A percentile compares a stretch with the other conserved stretches of the same genome.
phyloP scores from a whole-genome alignment of 2,888 invertebrate genomes.

The Myopa tessellatipennis region DNA sequence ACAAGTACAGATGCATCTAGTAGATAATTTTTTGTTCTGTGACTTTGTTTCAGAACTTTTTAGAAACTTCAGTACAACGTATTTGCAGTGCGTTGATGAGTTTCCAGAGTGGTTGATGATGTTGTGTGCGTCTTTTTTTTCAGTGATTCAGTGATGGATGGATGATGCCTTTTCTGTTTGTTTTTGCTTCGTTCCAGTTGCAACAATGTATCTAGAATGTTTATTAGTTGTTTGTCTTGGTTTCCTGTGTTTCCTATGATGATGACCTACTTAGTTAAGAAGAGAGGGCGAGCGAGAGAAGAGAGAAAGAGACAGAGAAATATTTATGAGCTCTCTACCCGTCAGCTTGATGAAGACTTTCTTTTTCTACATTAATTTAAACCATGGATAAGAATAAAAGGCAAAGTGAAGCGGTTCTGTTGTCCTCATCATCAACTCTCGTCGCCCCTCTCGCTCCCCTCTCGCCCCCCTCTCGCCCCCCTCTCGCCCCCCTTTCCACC shows the following conservation, averaged over 20 bases:
- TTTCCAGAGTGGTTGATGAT: slow-evolving; percentile 4
- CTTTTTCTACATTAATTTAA: background rate
- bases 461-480: too few relatives aligned
- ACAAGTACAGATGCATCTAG: slow-evolving; percentile 24
- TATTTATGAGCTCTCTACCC: too few relatives aligned
- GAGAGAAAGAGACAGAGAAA: too few relatives aligned
- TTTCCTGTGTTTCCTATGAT: background rate
- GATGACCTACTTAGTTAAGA: background rate
- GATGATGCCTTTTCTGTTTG: background rate
- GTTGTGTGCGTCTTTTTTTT: background rate
- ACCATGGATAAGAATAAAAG: background rate
- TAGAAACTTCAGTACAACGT: background rate
- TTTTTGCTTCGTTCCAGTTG: background rate
- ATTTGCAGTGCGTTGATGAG: slow-evolving; percentile 34
- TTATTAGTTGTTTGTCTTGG: background rate
- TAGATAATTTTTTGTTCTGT: slow-evolving; percentile 12
- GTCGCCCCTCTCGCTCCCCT: background rate
- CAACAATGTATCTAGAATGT: background rate
- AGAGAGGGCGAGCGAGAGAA: too few relatives aligned
- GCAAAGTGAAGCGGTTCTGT: background rate
- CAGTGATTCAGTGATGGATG: too few relatives aligned
- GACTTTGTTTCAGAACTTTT: background rate
- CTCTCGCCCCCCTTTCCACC: background rate
- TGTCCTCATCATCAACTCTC: background rate
- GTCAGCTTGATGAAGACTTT: background rate